Conservation (phyloP, 1,140 invertebrate genomes). For the Zaprionus tsacasi region DNA sequence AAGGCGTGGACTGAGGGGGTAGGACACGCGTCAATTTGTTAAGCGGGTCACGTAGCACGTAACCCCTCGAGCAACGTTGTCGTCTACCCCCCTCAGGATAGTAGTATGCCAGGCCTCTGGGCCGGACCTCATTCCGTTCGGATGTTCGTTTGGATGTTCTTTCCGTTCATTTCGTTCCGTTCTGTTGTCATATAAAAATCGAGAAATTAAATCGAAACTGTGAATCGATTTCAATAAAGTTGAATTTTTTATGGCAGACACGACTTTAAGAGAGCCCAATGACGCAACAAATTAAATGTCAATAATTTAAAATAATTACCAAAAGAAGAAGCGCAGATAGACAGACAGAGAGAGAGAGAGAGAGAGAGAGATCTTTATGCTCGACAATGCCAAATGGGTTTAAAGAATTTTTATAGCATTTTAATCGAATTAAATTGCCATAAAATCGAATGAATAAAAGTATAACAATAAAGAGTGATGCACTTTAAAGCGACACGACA, state of each 20-base stretch:
- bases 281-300: conserved; percentile 74
- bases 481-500: conserved; percentile 46
- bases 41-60: conserved; percentile 73
- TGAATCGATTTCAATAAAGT: conserved; percentile 79
- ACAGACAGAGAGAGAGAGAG: neutral
- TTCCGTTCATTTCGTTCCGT: neutral
- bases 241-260: conserved; percentile 56
- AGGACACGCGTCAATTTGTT: conserved; percentile 74
- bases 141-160: conserved; percentile 9
- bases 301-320: conserved; percentile 76
- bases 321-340: conserved; percentile 28
- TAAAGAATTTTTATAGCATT: conserved; percentile 62
- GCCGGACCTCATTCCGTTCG: conserved; percentile 11
- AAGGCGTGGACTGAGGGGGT: no score
- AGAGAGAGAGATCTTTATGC: conserved; percentile 8
- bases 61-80: conserved; percentile 11
- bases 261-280: conserved; percentile 47
- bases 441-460: conserved; percentile 52
- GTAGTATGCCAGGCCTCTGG: neutral
- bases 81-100: neutral
- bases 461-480: conserved; percentile 54
- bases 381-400: conserved; percentile 50
- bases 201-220: conserved; percentile 70
- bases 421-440: conserved; percentile 76
- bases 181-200: conserved; percentile 77